Conservation (phyloP, 2,888 invertebrate species). For the Diaperis boleti region DNA sequence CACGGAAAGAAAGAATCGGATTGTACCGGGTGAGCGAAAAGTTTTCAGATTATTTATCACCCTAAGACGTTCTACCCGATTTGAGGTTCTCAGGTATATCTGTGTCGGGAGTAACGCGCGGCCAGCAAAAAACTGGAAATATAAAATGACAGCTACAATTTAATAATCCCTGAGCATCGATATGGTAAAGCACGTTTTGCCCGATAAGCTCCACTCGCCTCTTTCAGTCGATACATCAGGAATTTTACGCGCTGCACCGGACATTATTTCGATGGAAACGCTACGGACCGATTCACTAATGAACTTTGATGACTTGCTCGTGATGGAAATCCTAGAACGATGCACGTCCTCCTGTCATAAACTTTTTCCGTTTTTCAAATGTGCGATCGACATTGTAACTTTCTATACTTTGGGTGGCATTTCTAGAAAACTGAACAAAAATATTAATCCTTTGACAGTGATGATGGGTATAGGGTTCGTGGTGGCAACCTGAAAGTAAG, state of each 20-base stretch:
- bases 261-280: slow-evolving; percentile 24
- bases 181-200: slow-evolving; percentile 53
- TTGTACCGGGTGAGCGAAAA: too few relatives aligned
- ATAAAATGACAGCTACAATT: slow-evolving; percentile 57
- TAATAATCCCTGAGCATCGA: slow-evolving; percentile 54
- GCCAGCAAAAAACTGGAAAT: slow-evolving; percentile 50
- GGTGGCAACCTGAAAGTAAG: too few relatives aligned
- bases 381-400: background rate
- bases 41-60: too few relatives aligned
- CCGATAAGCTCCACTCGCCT: slow-evolving; percentile 47
- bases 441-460: too few relatives aligned
- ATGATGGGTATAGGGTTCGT: too few relatives aligned
- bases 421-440: too few relatives aligned
- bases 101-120: slow-evolving; percentile 48
- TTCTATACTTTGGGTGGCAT: too few relatives aligned
- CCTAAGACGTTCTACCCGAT: too few relatives aligned
- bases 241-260: slow-evolving; percentile 21
- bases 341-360: background rate
- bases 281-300: slow-evolving; percentile 13
- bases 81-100: slow-evolving; percentile 52
- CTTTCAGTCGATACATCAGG: slow-evolving; percentile 27
- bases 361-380: too few relatives aligned
- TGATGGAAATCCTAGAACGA: slow-evolving; percentile 1
- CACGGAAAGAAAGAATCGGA: too few relatives aligned
- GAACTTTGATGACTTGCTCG: slow-evolving; percentile 7